Conservation (phyloP, 2,113 vertebrate genomes). For the Anthoscopus minutus region DNA sequence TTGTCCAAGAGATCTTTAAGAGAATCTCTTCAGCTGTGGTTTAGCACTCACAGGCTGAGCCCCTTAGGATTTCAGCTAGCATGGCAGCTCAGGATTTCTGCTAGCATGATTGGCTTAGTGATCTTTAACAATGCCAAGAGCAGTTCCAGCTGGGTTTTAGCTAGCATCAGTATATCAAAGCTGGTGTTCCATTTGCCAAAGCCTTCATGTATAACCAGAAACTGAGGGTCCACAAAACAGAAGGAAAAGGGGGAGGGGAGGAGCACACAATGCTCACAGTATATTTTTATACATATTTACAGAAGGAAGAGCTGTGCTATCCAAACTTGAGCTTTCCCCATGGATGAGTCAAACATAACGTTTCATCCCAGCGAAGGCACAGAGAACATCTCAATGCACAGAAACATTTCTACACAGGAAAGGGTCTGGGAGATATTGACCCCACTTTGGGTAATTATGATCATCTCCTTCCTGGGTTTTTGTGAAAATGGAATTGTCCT, state of each 20-base stretch:
- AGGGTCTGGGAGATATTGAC: slow-evolving; percentile 43
- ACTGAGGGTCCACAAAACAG: neutral
- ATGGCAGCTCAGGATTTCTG: neutral
- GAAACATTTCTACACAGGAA: slow-evolving; percentile 51
- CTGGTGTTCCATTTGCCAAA: neutral
- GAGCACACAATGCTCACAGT: slow-evolving; percentile 54
- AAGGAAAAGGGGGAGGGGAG: slow-evolving; percentile 36
- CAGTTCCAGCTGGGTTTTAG: neutral
- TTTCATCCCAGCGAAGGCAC: slow-evolving; percentile 14
- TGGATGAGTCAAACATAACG: slow-evolving; percentile 64
- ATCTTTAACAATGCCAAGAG: neutral
- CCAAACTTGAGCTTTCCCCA: slow-evolving; percentile 45
- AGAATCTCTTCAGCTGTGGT: neutral
- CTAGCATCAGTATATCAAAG: neutral
- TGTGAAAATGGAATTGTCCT: slow-evolving; percentile 72
- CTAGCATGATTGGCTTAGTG: neutral
- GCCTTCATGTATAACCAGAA: neutral
- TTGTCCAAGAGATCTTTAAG: neutral
- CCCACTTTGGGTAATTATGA: slow-evolving; percentile 68
- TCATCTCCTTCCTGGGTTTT: slow-evolving; percentile 71
- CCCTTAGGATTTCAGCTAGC: neutral
- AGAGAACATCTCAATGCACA: slow-evolving; percentile 48
- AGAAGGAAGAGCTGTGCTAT: slow-evolving; percentile 60
- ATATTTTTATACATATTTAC: slow-evolving; percentile 55
- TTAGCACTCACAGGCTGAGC: neutral